Evolutionary conservation across 2,888 invertebrate species (phyloP).

Genomic region (Dyspetes luteomarginatus): DNA sequence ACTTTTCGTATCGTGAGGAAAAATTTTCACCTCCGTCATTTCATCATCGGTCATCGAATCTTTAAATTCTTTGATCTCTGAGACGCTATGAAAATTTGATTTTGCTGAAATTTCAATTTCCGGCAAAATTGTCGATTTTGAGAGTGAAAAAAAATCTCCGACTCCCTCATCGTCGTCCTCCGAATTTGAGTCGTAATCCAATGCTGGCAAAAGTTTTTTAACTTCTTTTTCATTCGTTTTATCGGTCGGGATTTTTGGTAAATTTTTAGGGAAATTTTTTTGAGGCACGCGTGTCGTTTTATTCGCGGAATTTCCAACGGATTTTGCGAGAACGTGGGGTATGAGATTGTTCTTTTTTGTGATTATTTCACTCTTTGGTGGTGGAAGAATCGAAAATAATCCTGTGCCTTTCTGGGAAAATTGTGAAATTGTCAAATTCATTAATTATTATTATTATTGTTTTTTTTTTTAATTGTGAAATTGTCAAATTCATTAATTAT

Average conservation of each 20-base stretch:
- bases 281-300: background rate
- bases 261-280: too few relatives aligned
- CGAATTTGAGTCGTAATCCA: conserved; percentile 79
- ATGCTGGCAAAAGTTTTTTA: conserved; percentile 54
- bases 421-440: conserved; percentile 64
- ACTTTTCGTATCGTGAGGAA: background rate
- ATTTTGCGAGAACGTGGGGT: conserved; percentile 84
- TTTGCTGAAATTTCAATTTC: background rate
- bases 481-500: conserved; percentile 64
- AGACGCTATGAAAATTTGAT: conserved; percentile 48
- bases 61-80: conserved; percentile 6
- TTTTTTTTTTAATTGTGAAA: conserved; percentile 48
- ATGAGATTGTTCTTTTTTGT: conserved; percentile 81
- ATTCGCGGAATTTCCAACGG: conserved; percentile 71
- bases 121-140: conserved; percentile 61
- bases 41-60: background rate
- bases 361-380: conserved; percentile 85
- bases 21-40: background rate
- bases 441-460: conserved; percentile 3
- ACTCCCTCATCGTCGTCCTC: conserved; percentile 78
- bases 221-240: conserved; percentile 69
- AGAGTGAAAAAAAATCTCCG: conserved; percentile 80
- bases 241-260: conserved; percentile 4
- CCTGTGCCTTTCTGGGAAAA: conserved; percentile 86
- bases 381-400: conserved; percentile 88